Conservation (phyloP, 2,888 invertebrate genomes). For the Cyclophora punctaria region DNA sequence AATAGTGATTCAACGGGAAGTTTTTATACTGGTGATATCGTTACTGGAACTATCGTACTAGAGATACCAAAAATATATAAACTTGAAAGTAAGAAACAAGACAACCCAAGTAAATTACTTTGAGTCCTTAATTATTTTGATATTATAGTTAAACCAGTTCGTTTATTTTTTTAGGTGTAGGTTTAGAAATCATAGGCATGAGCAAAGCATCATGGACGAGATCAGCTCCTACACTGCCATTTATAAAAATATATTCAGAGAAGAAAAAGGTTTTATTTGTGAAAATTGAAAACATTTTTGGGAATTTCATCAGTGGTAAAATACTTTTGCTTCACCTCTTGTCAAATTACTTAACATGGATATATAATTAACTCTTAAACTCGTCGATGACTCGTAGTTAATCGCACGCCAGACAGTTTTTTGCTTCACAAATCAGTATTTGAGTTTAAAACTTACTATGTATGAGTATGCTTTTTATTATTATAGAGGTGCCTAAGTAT, state of each 20-base stretch:
- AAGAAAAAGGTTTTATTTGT: constrained; percentile 44
- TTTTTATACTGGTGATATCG: constrained; percentile 57
- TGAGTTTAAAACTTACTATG: too few relatives aligned
- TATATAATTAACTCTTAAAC: too few relatives aligned
- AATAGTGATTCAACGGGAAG: constrained; percentile 50
- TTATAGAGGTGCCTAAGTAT: too few relatives aligned
- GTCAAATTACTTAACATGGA: too few relatives aligned
- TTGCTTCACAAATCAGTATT: too few relatives aligned
- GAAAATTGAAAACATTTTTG: constrained; percentile 37
- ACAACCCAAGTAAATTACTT: too few relatives aligned
- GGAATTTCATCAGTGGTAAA: constrained; percentile 31
- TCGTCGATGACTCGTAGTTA: too few relatives aligned
- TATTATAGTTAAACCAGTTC: neutral
- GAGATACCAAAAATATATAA: constrained; percentile 44
- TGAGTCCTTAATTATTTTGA: neutral
- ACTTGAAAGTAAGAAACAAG: constrained; percentile 39
- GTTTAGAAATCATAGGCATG: constrained; percentile 45
- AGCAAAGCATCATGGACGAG: constrained; percentile 58
- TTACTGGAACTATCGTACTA: constrained; percentile 53
- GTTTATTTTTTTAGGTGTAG: constrained; percentile 39
- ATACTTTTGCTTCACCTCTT: too few relatives aligned
- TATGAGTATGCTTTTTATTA: too few relatives aligned
- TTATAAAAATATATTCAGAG: constrained; percentile 53
- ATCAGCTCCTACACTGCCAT: constrained; percentile 49
- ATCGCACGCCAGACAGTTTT: too few relatives aligned